Base-by-base conservation (phyloP, 2,888 invertebrate genomes). In the Zaprionus obscuricornis region DNA sequence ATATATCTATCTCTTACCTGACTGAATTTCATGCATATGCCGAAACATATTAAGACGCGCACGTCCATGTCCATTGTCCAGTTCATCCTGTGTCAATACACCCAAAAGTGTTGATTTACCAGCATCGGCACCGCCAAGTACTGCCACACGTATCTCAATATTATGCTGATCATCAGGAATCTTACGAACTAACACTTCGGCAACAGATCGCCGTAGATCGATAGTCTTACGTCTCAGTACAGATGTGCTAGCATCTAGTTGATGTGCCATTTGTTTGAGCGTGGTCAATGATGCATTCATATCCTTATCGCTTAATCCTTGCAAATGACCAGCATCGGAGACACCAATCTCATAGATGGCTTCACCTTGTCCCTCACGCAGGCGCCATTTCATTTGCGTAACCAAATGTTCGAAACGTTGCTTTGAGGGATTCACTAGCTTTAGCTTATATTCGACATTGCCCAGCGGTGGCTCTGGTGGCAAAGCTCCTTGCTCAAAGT, bases 341-440 rank as follows among this genome's bases (percentile, higher is more conserved):
- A 97, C 97, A 0, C 99, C 99, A 42, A 99, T 96, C 90, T 98
- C 98, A 91, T 99, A 99, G 66, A 99, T 97, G 0, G 98, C 98
- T 89, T 97, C 96, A 0, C 99, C 99, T 71, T 97, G 96, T 18
- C 99, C 97, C 90, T 98, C 97, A 0, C 97, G 93, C 6, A 99
- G 92, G 0, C 99, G 93, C 99, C 99, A 99, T 91, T 99, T 99
- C 93, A 99, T 93, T 94, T 99, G 99, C 0, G 99, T 99, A 13
- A 99, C 97, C 20, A 99, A 92, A 91, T 99, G 99, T 90, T 99
- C 97, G 86, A 98, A 95, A 59, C 99, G 92, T 77, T 95, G 94
- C 88, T 95, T 95, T 14, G 97, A 96, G 0, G 98, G 97, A 89
- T 96, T 96, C 4, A 98, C 95, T 52, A 99, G 92, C 87, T 98